A percentile compares a stretch with the other conserved stretches of the same genome.
These are phyloP conservation scores for Rhinella marina DNA, from an alignment of 2,797 vertebrate species.

Conservation along the genomic window DNA sequence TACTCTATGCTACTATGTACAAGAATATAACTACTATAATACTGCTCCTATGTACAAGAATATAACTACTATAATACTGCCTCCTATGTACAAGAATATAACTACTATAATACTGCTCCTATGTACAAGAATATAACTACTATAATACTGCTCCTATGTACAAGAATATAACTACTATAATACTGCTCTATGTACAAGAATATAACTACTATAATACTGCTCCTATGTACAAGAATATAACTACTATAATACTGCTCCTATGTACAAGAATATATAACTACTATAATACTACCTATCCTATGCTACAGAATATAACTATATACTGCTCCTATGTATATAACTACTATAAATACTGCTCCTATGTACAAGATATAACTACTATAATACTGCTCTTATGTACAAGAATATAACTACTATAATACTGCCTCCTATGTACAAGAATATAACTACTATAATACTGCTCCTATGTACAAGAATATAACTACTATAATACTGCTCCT, in stretches of 20 bases:
- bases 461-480: background rate
- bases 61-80: slow-evolving; percentile 14
- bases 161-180: slow-evolving; percentile 2
- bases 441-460: background rate
- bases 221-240: no score
- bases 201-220: no score
- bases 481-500: background rate
- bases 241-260: no score
- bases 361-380: background rate
- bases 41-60: background rate
- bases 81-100: background rate
- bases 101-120: background rate
- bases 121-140: no score
- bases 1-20: background rate
- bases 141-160: background rate
- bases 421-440: background rate
- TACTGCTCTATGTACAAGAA: background rate
- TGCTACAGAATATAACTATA: background rate
- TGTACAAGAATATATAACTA: background rate
- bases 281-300: background rate
- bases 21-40: slow-evolving; percentile 11
- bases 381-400: background rate
- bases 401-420: slow-evolving; percentile 9
- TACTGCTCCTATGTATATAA: no score
- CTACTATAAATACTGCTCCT: no score